Base-by-base conservation (phyloP, 2,797 vertebrate genomes). In the Myotis vivesi region DNA sequence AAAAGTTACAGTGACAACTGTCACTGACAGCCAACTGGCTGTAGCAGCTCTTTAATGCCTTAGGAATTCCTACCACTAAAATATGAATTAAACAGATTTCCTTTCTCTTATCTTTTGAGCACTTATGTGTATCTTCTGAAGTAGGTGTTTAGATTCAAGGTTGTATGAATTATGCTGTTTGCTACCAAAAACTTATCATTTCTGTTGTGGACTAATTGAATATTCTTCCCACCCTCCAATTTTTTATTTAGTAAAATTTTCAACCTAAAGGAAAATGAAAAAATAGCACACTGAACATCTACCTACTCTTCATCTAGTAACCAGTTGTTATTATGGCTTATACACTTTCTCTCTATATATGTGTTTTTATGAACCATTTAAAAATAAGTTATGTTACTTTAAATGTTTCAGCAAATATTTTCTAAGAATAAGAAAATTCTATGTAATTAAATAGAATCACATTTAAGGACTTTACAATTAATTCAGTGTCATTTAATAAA, bases 211-310 rank as follows among this genome's bases (percentile, higher is more conserved):
- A 62, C 44, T 84, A 75, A 79, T 72, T 80, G 62, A 79, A 73
- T 71, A 57, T 59, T 91, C 64, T 87, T 93, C 33, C 30, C 7
- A 62, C 51, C 22, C 8, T 82, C 25, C 38, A 89, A 11, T 30
- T 69, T 80, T 62, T 93, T 91, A 87, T 87, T 88, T 87, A 66
- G 76, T 69, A 80, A 76, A 55, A 85, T n/a, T 86, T 87, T 95
- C 23, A 53, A 75, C 13, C 38, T 75, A 22, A 41, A 64, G 51
- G 49, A 66, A 69, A 71, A 22, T 68, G 20, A 46, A 91, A 82
- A 71, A 55, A n/a, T n/a, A 75, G 49, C 20, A 41, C n/a, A 76
- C 0, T 7, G 30, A 25, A 82, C 10, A 73, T 22, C 38, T 91
- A 57, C 25, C 62, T 55, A 76, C 20, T 80, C 20, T 76, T 94